These are phyloP conservation scores for Eurytoma californica DNA, from an alignment of 2,888 invertebrate genomes.

Conservation along the genomic window DNA sequence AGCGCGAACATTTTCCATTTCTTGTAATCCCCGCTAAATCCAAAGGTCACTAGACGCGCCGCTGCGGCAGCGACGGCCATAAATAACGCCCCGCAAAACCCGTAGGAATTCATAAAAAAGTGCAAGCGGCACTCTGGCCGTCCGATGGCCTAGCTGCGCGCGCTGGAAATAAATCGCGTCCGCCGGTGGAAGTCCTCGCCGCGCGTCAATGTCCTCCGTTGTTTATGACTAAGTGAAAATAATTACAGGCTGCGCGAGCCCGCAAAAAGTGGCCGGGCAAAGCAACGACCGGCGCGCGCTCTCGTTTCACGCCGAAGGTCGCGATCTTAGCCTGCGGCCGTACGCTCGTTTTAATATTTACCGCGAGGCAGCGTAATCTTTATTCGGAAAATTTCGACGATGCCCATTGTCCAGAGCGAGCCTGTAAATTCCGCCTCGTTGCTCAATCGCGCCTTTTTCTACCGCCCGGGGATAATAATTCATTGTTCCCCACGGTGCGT, in stretches of 20 bases:
- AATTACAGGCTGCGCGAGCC: slow-evolving; percentile 15
- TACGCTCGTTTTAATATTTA: too few species aligned
- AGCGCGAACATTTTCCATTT: too few species aligned
- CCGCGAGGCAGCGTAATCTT: too few species aligned
- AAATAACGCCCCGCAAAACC: too few species aligned
- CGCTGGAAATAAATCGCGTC: too few species aligned
- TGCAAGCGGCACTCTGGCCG: neutral
- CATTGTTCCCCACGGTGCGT: slow-evolving; percentile 13
- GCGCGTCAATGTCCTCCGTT: slow-evolving; percentile 23
- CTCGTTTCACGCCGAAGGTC: neutral
- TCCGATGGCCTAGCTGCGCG: too few species aligned
- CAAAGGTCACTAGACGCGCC: too few species aligned
- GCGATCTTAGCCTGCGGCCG: neutral
- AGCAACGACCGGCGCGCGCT: neutral
- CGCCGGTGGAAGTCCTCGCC: neutral
- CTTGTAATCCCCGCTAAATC: too few species aligned
- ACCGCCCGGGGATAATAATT: slow-evolving; percentile 15
- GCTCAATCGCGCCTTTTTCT: neutral
- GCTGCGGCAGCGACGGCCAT: too few species aligned
- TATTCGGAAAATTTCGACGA: too few species aligned
- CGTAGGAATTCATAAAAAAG: neutral
- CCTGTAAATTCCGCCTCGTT: neutral
- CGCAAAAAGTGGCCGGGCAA: neutral
- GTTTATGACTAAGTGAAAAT: slow-evolving; percentile 33
- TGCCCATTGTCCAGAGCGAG: too few species aligned